Evolutionary conservation across 2,113 vertebrate species (phyloP).

Genomic region (Pseudois nayaur): DNA sequence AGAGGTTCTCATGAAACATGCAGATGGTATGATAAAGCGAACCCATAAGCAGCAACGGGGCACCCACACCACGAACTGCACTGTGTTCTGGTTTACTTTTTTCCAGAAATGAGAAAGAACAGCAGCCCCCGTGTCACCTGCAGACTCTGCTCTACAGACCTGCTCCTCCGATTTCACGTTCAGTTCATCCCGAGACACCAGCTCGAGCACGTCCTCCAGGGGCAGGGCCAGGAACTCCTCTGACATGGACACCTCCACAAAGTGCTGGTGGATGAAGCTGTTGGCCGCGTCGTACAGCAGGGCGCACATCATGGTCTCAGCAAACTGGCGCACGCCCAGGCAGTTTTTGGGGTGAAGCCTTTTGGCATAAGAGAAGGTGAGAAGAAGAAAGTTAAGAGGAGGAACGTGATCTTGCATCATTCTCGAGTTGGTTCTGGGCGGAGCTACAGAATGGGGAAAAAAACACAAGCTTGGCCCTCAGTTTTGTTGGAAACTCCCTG

Average conservation of each 20-base stretch:
- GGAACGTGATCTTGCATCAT: background rate
- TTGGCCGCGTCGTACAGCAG: slow-evolving; percentile 92
- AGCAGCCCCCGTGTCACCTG: fast-evolving
- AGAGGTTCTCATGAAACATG: background rate
- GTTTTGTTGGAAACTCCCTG: background rate
- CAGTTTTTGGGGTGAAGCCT: slow-evolving; percentile 97
- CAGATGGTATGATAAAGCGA: background rate
- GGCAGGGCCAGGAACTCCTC: slow-evolving; percentile 93
- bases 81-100: background rate
- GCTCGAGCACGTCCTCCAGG: slow-evolving; percentile 90
- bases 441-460: background rate
- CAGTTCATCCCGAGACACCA: slow-evolving; percentile 92
- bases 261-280: slow-evolving; percentile 95
- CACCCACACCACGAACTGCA: background rate
- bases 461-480: background rate
- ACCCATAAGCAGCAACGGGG: background rate
- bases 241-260: slow-evolving; percentile 92
- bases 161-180: slow-evolving; percentile 94
- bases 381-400: background rate
- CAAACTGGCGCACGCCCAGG: slow-evolving; percentile 95
- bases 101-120: background rate
- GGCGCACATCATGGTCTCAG: slow-evolving; percentile 97
- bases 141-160: slow-evolving; percentile 72
- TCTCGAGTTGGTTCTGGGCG: background rate
- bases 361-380: background rate